Base-by-base conservation (phyloP, 2,888 invertebrate species). In the Pyrgus malvae region DNA sequence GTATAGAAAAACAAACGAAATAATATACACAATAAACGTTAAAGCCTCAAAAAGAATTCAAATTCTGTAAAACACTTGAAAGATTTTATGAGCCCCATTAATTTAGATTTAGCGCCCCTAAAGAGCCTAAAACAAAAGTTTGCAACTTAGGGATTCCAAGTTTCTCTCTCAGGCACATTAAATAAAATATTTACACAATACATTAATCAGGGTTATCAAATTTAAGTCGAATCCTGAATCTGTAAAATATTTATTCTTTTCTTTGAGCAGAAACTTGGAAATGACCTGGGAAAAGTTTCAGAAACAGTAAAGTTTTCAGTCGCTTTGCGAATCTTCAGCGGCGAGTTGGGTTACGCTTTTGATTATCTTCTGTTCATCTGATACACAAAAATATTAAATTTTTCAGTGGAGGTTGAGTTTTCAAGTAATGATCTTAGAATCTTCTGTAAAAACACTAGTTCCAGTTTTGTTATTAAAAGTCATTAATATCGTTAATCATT, bases 161-260 rank as follows among this genome's bases (percentile, higher is more conserved):
- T 53, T 45, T 42, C 25, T 17, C 21, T 53, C 38, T 14, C n/a
- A 21, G 21, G 51, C 44, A 49, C 48, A 45, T 38, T 38, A 53
- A 53, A 53, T 53, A 53, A 53, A 51, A 53, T 53, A 53, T 53
- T 53, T 29, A 53, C 27, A 53, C 53, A 53, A 53, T 27, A 45
- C 53, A 53, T 45, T 38, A 53, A 45, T 45, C 53, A 53, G 42
- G 29, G 16, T 37, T 38, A 44, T 45, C 21, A 53, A 53, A 53
- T 38, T 45, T 53, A 45, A 6, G n/a, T 40, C 14, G 27, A 8
- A 23, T 6, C 2, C 40, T 49, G 48, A 38, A 31, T 42, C 35
- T 50, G 7, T 31, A 12, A 42, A 40, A 19, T 29, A 40, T 49
- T 51, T 35, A 50, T 50, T 35, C 50, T 51, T 44, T 44, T 44